Percentiles rank a stretch among this genome's conserved stretches.
Evolutionary conservation across 2,113 vertebrate species (phyloP).

Genomic region (Pseudopodoces humilis): DNA sequence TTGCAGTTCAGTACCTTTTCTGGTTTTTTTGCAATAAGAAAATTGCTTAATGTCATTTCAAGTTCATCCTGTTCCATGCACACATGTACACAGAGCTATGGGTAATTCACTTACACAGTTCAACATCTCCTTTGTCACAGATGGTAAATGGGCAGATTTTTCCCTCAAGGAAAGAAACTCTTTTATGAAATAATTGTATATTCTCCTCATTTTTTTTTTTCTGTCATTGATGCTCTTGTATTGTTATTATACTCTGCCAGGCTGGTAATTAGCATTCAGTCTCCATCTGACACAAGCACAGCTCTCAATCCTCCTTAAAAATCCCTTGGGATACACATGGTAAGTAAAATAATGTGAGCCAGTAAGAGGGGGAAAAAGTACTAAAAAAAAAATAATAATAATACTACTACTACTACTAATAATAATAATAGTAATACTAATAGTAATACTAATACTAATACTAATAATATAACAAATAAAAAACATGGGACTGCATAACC

Average conservation of each 20-base stretch:
- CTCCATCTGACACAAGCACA: constrained; percentile 59
- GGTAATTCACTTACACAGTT: constrained; percentile 65
- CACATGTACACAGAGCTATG: constrained; percentile 32
- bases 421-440: no score
- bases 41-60: constrained; percentile 74
- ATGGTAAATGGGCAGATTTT: constrained; percentile 73
- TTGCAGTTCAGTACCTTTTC: constrained; percentile 50
- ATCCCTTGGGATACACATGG: constrained; percentile 28
- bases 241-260: constrained; percentile 70
- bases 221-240: constrained; percentile 62
- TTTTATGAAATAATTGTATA: constrained; percentile 76
- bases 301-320: constrained; percentile 58
- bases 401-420: no score
- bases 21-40: constrained; percentile 51
- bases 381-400: neutral
- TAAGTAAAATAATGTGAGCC: constrained; percentile 40
- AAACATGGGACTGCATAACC: neutral
- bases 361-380: neutral
- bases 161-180: constrained; percentile 67
- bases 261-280: constrained; percentile 70
- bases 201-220: constrained; percentile 62
- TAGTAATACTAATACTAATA: neutral
- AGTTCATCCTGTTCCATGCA: constrained; percentile 66
- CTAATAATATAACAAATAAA: neutral
- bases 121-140: constrained; percentile 70